phyloP scores from a whole-genome alignment of 2,888 invertebrate genomes.

The Philonicus albiceps region DNA sequence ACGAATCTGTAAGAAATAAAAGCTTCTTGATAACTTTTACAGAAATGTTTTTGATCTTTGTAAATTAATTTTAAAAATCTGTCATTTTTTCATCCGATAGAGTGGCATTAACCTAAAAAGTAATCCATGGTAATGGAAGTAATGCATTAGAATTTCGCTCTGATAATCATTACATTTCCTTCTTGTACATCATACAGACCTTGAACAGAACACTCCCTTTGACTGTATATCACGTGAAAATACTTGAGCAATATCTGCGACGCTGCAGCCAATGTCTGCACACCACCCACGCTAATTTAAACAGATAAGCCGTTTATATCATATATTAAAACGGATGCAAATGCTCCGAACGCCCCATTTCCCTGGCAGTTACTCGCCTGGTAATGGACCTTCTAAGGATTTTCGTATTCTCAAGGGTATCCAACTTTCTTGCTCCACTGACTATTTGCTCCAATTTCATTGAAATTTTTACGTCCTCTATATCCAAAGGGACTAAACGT shows the following conservation, averaged over 20 bases:
- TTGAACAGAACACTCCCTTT: neutral
- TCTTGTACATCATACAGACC: no score
- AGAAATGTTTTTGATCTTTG: no score
- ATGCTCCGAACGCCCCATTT: neutral
- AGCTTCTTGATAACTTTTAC: no score
- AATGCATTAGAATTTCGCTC: no score
- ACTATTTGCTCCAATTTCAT: constrained; percentile 34
- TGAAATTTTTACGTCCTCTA: constrained; percentile 24
- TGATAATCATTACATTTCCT: no score
- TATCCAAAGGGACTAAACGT: constrained; percentile 19
- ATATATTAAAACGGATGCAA: constrained; percentile 33
- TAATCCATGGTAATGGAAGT: no score
- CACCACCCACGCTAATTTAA: neutral
- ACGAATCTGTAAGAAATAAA: no score
- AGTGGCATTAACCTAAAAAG: no score
- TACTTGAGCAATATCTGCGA: neutral
- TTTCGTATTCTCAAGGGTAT: neutral
- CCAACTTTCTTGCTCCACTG: constrained; percentile 24
- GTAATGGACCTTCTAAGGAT: constrained; percentile 24
- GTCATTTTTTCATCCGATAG: no score
- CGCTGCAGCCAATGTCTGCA: neutral
- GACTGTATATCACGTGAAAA: neutral
- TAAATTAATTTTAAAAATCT: no score
- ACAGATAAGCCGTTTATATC: constrained; percentile 30
- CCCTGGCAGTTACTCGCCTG: neutral